Evolutionary conservation across 1,140 invertebrate genomes (phyloP), one percentile per base, ranked within the genome.

Genomic region (Drosophila takahashii): DNA sequence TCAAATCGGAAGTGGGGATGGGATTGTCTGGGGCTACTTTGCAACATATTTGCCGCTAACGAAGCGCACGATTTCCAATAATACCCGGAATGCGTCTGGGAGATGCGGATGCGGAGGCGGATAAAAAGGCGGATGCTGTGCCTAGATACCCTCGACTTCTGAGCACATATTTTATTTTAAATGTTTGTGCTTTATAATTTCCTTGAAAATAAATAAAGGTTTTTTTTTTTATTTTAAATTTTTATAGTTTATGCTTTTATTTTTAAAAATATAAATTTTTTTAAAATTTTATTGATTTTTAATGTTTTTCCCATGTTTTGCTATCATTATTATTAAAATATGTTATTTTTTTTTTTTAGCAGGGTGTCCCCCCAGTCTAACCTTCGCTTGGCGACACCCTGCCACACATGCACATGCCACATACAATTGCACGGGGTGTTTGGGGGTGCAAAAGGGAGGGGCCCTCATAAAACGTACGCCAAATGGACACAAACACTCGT

Each of bases 41-140:
- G 83, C 74, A 86, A 81, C 75, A 87, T 75, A 87, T 86, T 86
- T 87, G 79, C 71, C 84, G 67, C 83, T 87, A 89, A 87, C 83
- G 83, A 89, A 89, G 83, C 79, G 60, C 83, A 87, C 83, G 84
- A 87, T 87, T 87, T 89, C 83, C 72, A 75, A 75, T 75, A 75
- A 75, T 75, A 60, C 74, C 32, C 71, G 75, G 72, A 75, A 75
- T 75, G 59, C 74, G 60, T 75, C 59, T 72, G 37, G 15, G 66
- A 72, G 69, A 51, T 32, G 69, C 69, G 66, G 67, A 50, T 59
- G 44, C 69, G 29, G 9, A 3, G 22, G 22, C 22, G 22, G 22
- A 22, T 22, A 3, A 1, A 3, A 22, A 22, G 22, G 22, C 22
- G 22, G 67, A 50, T 59, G 44, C 69, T 47, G 32, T 37, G 71